Conservation (phyloP, 2,888 invertebrate species). For the Caenorhabditis angaria region DNA sequence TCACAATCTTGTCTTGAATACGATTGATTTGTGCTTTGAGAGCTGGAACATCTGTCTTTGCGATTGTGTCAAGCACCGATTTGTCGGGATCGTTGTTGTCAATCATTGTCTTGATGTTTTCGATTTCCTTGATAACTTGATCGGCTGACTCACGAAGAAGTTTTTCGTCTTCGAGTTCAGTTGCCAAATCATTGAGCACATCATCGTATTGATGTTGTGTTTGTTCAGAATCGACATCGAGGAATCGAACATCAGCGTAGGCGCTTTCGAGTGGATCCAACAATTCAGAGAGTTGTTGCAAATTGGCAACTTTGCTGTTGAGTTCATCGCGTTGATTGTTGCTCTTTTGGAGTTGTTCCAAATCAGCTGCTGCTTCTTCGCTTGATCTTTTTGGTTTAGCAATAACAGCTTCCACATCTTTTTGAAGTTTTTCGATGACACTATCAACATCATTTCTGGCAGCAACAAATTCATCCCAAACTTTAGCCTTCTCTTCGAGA, state of each 20-base stretch:
- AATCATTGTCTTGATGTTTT: conserved; percentile 12
- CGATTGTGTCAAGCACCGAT: conserved; percentile 10
- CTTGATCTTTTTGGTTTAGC: conserved; percentile 20
- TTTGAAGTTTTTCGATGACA: conserved; percentile 39
- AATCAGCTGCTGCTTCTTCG: conserved; percentile 27
- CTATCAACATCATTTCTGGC: conserved; percentile 45
- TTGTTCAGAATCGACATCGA: conserved; percentile 58
- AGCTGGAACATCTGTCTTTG: conserved; percentile 24
- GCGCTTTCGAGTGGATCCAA: conserved; percentile 57
- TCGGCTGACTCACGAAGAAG: conserved; percentile 39
- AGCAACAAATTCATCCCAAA: conserved; percentile 50
- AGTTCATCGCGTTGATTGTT: conserved; percentile 23
- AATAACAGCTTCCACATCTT: conserved; percentile 28
- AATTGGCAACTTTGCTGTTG: conserved; percentile 20
- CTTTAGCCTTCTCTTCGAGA: conserved; percentile 35
- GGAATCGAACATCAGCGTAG: conserved; percentile 59
- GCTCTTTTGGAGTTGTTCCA: conserved; percentile 16
- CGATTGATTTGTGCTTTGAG: conserved; percentile 32
- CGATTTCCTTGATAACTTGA: conserved; percentile 41
- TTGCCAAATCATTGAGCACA: conserved; percentile 33
- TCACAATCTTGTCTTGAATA: conserved; percentile 20
- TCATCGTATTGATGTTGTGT: conserved; percentile 52
- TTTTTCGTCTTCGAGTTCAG: conserved; percentile 41
- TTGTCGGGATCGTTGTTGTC: conserved; percentile 13
- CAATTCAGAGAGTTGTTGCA: conserved; percentile 51